These are phyloP conservation scores for Ochotona curzoniae DNA, from an alignment of 2,113 vertebrate genomes.

Conservation along the genomic window DNA sequence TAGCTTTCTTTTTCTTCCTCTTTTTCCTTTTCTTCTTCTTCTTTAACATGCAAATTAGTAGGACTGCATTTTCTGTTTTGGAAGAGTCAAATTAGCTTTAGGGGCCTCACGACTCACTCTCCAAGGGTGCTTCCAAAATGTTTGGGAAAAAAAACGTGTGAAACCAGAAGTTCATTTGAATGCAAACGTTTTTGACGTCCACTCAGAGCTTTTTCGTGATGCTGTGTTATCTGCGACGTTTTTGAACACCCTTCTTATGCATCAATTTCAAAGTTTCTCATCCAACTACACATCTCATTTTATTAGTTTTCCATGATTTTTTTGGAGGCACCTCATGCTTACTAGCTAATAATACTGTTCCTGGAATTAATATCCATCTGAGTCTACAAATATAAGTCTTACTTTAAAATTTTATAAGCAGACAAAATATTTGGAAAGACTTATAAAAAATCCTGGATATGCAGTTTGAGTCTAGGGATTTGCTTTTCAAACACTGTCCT, in stretches of 20 bases:
- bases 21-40: background rate
- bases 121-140: too few relatives aligned
- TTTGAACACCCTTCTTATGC: too few relatives aligned
- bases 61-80: background rate
- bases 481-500: background rate
- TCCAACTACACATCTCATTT: too few relatives aligned
- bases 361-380: constrained; percentile 1
- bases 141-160: too few relatives aligned
- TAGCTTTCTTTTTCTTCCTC: background rate
- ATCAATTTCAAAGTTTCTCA: too few relatives aligned
- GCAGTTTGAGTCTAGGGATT: background rate
- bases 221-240: too few relatives aligned
- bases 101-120: background rate
- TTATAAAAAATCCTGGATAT: background rate
- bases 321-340: background rate
- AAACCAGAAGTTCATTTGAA: too few relatives aligned
- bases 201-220: too few relatives aligned
- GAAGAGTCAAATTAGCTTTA: constrained; percentile 23
- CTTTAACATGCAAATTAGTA: background rate
- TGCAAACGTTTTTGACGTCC: too few relatives aligned
- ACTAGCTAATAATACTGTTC: constrained; percentile 10
- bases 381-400: constrained; percentile 23
- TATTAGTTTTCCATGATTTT: too few relatives aligned
- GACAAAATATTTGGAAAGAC: constrained; percentile 51
- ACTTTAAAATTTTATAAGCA: constrained; percentile 27